Percentiles rank a stretch among this genome's conserved stretches.
These are phyloP conservation scores for Pipa parva DNA, from an alignment of 2,113 vertebrate species.

Conservation along the genomic window DNA sequence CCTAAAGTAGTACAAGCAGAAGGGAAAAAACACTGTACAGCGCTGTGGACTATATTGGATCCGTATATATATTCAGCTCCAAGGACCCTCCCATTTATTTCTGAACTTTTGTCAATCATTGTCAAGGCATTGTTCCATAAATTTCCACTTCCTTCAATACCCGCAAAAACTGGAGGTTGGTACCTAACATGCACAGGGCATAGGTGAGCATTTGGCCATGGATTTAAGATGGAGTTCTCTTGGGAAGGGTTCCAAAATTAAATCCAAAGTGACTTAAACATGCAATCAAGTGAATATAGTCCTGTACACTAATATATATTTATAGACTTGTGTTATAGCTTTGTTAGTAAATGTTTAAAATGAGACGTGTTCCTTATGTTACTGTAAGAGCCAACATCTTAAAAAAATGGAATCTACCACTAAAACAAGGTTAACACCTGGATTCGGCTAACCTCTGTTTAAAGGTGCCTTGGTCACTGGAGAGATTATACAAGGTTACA, in stretches of 20 bases:
- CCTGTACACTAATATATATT: constrained; percentile 60
- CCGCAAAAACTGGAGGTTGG: no score
- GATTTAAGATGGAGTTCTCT: constrained; percentile 59
- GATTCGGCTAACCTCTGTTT: constrained; percentile 1
- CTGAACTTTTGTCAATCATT: no score
- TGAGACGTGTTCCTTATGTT: constrained; percentile 62
- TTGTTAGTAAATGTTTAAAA: constrained; percentile 44
- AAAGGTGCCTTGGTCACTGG: constrained; percentile 5
- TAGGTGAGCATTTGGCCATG: constrained; percentile 59
- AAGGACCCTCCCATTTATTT: no score
- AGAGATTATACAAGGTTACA: constrained; percentile 17
- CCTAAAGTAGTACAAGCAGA: no score
- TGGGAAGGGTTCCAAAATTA: constrained; percentile 59
- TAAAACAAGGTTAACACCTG: constrained; percentile 55
- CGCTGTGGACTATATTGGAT: no score
- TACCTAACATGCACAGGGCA: constrained; percentile 46
- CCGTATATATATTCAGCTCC: no score
- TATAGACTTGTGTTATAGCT: constrained; percentile 13
- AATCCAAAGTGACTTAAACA: constrained; percentile 70
- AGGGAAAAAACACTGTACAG: no score
- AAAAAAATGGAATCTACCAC: constrained; percentile 58
- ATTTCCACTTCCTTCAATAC: no score
- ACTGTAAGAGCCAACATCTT: constrained; percentile 52
- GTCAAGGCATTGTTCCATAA: no score
- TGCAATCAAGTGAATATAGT: constrained; percentile 78